Base-by-base conservation (phyloP, 2,113 vertebrate genomes). In the Carettochelys insculpta region DNA sequence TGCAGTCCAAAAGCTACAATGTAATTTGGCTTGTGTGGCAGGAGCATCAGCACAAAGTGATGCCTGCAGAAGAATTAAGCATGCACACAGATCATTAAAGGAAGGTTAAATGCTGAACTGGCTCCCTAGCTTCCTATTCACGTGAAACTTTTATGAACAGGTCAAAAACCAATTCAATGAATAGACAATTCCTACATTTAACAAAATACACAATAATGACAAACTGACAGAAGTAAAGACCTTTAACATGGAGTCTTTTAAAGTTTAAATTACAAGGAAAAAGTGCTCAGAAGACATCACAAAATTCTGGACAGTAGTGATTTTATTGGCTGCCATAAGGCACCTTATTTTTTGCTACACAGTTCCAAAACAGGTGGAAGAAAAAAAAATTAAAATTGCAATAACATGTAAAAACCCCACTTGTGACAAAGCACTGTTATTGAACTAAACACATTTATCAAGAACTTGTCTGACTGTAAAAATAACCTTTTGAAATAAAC, bases 401-500 rank as follows among this genome's bases (percentile, higher is more conserved):
- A 0, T 81, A 89, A 53, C 76, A 87, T n/a, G 58, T 79, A 90
- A 94, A 93, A 94, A 77, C 19, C 73, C 73, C 77, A 79, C 83
- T 92, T 86, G 83, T 90, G 87, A 94, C 89, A 89, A 90, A 90
- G 84, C 90, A 73, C 56, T 86, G 76, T 77, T 88, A 85, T 73
- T 89, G 85, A 76, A 97, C 94, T 86, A 91, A 92, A 94, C 93
- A 94, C 29, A 86, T 90, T 90, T 91, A 92, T 89, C 93, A 95
- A 84, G 54, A 95, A 13, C 0, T 3, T 93, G 92, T 92, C 82
- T 89, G 83, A 92, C 9, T 89, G 90, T 68, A 92, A 93, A 95
- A 94, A 91, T 90, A 96, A 96, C 93, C 95, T 94, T 96, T 92
- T 94, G 91, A 97, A 97, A 97, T 92, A 96, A 95, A 96, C 84